Evolutionary conservation across 1,140 invertebrate species (phyloP), one percentile per base, ranked within the genome.

Genomic region (Nasonia vitripennis): DNA sequence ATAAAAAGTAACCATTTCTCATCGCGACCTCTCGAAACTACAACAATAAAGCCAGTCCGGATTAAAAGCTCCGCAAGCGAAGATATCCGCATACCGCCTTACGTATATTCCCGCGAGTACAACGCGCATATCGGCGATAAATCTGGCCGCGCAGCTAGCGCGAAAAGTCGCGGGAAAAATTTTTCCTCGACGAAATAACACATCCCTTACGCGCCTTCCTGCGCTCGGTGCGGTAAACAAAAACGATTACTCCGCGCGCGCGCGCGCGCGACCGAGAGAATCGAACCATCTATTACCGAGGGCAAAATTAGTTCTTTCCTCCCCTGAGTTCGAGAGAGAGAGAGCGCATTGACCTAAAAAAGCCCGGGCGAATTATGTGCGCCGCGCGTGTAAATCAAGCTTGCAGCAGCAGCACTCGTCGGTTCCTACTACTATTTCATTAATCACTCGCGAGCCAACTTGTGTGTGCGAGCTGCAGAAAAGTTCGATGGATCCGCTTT

Each of bases 341-440:
- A 2, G 37, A 73, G 77, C 80, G 79, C 80, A 73, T 73, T 86
- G 68, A 83, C 80, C 80, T 67, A 83, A 83, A 86, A 85, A 82
- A 77, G 73, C 23, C 31, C 23, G n/a, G 67, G 5, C 77, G 77
- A 78, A 78, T 78, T 78, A 78, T 78, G 51, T 78, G 75, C 23
- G 11, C 78, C 9, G 20, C 78, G 31, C 23, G 41, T 45, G n/a
- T 77, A 77, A 75, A 85, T 77, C 51, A 75, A 48, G 75, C 41
- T 23, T 11, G 68, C 68, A 14, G 41, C n/a, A 75, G 27, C 27
- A 27, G n/a, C 71, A 41, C 31, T 74, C 27, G 71, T 20, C 31
- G n/a, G 31, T 23, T 51, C 31, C 9, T 10, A 62, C n/a, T 67
- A 17, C 55, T 31, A 17, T 70, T 78, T 78, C 75, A 78, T 78